A percentile compares a stretch with the other conserved stretches of the same genome.
Conservation (phyloP, 1,140 invertebrate species). For the Archivesica marissinica region DNA sequence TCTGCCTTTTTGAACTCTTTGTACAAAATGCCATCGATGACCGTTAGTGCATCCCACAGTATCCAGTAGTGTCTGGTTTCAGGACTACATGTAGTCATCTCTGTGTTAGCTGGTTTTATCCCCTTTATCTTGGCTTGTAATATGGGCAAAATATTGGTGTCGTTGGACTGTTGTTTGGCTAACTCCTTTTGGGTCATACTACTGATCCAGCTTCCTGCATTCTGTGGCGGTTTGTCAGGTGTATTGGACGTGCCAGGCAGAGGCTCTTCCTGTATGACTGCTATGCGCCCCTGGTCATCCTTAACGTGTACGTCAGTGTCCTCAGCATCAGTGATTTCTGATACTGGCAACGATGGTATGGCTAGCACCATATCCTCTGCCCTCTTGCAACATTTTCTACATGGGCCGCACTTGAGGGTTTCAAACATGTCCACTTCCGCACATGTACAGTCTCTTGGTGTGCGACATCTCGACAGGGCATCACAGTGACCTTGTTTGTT, state of each 20-base stretch:
- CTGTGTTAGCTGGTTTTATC: not conserved
- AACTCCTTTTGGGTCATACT: not conserved
- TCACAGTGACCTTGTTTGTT: conserved; percentile 62
- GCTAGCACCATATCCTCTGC: not conserved
- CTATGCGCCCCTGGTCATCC: not conserved
- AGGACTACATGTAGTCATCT: not conserved
- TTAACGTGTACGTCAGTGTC: not conserved
- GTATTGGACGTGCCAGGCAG: no score
- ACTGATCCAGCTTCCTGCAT: no score
- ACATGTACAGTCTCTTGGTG: conserved; percentile 19
- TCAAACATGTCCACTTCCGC: not conserved
- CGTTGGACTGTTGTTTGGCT: not conserved
- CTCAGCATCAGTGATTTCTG: not conserved
- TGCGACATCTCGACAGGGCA: conserved; percentile 49
- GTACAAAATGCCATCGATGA: not conserved
- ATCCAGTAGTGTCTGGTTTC: not conserved
- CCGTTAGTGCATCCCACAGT: not conserved
- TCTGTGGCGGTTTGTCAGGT: not conserved
- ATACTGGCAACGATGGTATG: no score
- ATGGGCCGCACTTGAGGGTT: conserved; percentile 2
- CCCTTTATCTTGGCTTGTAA: not conserved
- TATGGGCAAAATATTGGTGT: not conserved
- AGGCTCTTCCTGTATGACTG: not conserved
- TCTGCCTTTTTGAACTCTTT: not conserved
- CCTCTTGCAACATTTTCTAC: not conserved